A percentile compares a stretch with the other conserved stretches of the same genome.
Conservation (phyloP, 1,140 invertebrate species). For the Macrobrachium nipponense region DNA sequence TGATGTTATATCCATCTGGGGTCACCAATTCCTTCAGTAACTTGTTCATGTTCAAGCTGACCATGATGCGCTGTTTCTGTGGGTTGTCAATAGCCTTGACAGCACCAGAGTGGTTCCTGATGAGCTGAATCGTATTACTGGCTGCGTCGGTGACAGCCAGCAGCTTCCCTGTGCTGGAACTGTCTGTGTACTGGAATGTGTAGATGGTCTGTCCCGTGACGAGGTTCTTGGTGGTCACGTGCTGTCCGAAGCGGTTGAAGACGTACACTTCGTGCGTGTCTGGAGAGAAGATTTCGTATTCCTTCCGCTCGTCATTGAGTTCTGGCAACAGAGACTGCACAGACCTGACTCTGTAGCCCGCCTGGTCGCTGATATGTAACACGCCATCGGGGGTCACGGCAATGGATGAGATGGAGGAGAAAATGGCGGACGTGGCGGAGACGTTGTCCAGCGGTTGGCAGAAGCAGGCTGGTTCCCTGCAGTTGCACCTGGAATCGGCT, state of each 20-base stretch:
- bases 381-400: slow-evolving; percentile 94
- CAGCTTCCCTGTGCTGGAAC: slow-evolving; percentile 94
- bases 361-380: slow-evolving; percentile 94
- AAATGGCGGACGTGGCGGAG: slow-evolving; percentile 89
- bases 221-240: slow-evolving; percentile 91
- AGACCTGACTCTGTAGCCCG: slow-evolving; percentile 88
- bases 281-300: slow-evolving; percentile 95
- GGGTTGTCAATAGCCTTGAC: slow-evolving; percentile 62
- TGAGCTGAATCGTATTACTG: slow-evolving; percentile 89
- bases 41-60: slow-evolving; percentile 54
- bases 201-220: slow-evolving; percentile 92
- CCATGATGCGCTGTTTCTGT: slow-evolving; percentile 60
- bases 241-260: slow-evolving; percentile 95
- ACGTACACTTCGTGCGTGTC: slow-evolving; percentile 96
- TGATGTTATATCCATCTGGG: slow-evolving; percentile 63
- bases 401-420: slow-evolving; percentile 93
- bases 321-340: slow-evolving; percentile 87
- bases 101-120: slow-evolving; percentile 79
- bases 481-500: slow-evolving; percentile 94
- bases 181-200: slow-evolving; percentile 94
- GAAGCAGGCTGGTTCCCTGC: slow-evolving; percentile 79
- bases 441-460: slow-evolving; percentile 77
- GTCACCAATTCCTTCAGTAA: slow-evolving; percentile 57
- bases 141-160: slow-evolving; percentile 91
- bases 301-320: slow-evolving; percentile 74